Percentiles rank a stretch among this genome's conserved stretches.
phyloP scores from a whole-genome alignment of 2,888 invertebrate species.

The Lydus trimaculatus region DNA sequence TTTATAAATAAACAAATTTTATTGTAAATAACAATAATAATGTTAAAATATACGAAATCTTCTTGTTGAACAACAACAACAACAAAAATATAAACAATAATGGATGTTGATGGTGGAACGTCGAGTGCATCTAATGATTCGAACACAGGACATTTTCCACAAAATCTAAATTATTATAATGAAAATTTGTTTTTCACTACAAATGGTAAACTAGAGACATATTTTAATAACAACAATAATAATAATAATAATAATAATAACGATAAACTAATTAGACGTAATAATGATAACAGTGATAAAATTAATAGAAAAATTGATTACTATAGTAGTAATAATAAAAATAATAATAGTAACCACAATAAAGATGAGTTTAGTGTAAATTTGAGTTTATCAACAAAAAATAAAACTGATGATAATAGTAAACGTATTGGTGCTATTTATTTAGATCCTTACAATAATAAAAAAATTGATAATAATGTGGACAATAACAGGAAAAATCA shows the following conservation, averaged over 20 bases:
- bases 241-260: conserved; percentile 26
- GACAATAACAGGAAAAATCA: conserved; percentile 45
- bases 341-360: conserved; percentile 23
- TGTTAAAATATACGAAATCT: background rate
- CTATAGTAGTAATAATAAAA: conserved; percentile 20
- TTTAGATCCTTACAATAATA: conserved; percentile 37
- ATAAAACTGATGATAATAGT: conserved; percentile 36
- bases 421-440: conserved; percentile 35
- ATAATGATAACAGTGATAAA: conserved; percentile 34
- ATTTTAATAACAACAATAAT: conserved; percentile 32
- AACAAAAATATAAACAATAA: conserved; percentile 19
- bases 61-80: background rate
- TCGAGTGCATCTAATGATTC: conserved; percentile 58
- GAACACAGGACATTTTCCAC: conserved; percentile 45
- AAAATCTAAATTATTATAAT: conserved; percentile 50
- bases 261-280: conserved; percentile 41
- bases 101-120: conserved; percentile 49
- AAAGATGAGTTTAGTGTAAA: conserved; percentile 38
- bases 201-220: conserved; percentile 51
- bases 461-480: conserved; percentile 41
- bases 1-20: background rate
- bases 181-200: conserved; percentile 51
- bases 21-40: too few relatives aligned
- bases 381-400: conserved; percentile 23
- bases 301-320: conserved; percentile 44